Percentiles rank a stretch among this genome's conserved stretches.
These are phyloP conservation scores for Caiman crocodilus DNA, from an alignment of 2,797 vertebrate species.

Conservation along the genomic window DNA sequence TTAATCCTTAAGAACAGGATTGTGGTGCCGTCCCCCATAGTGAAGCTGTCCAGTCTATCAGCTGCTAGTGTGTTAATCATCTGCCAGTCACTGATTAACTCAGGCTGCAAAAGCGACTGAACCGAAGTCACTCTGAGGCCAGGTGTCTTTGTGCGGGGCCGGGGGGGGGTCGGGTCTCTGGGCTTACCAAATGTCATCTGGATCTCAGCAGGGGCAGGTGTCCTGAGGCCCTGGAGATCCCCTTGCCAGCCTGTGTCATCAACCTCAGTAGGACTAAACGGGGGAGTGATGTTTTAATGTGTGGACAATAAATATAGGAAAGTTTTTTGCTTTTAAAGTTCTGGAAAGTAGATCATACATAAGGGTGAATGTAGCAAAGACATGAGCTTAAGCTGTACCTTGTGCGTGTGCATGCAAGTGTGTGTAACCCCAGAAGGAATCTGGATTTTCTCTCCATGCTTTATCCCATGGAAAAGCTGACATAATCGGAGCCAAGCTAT, in stretches of 20 bases:
- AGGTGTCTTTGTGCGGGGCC: no score
- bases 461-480: background rate
- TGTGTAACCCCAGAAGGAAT: background rate
- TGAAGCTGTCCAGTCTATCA: slow-evolving; percentile 69
- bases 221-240: background rate
- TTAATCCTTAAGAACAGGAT: background rate
- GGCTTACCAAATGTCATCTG: background rate
- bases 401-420: background rate
- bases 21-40: background rate
- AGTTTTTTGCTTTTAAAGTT: background rate
- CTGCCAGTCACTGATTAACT: slow-evolving; percentile 74
- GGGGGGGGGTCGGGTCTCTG: background rate
- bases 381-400: background rate
- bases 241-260: background rate
- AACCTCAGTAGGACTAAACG: background rate
- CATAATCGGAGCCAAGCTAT: background rate
- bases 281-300: background rate
- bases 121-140: slow-evolving; percentile 54
- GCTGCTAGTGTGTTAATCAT: slow-evolving; percentile 71
- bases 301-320: no score
- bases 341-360: no score
- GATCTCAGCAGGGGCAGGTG: background rate
- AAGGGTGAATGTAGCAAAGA: background rate
- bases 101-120: slow-evolving; percentile 66
- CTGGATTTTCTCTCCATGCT: background rate